Evolutionary conservation across 2,888 invertebrate genomes (phyloP), one percentile per base, ranked within the genome.

Genomic region (Drosophila fungiperda): DNA sequence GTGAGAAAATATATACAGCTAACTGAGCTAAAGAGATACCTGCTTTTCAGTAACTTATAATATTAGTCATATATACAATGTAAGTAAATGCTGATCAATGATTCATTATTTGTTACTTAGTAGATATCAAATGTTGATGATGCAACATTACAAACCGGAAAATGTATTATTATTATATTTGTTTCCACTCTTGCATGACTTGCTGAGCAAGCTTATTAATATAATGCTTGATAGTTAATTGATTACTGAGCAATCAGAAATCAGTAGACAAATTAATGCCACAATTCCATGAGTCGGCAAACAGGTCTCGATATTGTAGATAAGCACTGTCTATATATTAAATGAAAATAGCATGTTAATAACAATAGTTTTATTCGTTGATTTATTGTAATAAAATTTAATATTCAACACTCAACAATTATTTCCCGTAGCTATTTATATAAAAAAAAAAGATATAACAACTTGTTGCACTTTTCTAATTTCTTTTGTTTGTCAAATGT

Each of bases 321-420:
- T 32, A 52, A 20, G 20, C 15, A 26, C 15, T 33, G 11, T 42
- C 2, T 15, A 7, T 33, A 23, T 3, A n/a, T 8, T 4, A n/a
- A 35, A 35, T 52, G n/a, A 26, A 20, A 17, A 20, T 1, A 29
- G 48, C 49, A 45, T 69, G 42, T 42, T 36, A 35, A 69, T 69
- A 8, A 11, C 8, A n/a, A 40, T 29, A 26, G 23, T 55, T 63
- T 62, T 38, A n/a, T 12, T 45, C 7, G 12, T 12, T 7, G 20
- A 12, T 45, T 20, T 45, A 15, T 8, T 15, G 20, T 3, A 60
- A 45, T 17, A 7, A 1, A 50, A 11, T 50, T 29, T 29, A 42
- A 8, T 45, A 23, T 23, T 45, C 45, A 45, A 15, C 15, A 45
- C 12, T 15, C 45, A 23, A 23, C 23, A 3, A 4, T 4, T 45